Evolutionary conservation across 2,888 invertebrate genomes (phyloP).

Genomic region (Oligia strigilis): DNA sequence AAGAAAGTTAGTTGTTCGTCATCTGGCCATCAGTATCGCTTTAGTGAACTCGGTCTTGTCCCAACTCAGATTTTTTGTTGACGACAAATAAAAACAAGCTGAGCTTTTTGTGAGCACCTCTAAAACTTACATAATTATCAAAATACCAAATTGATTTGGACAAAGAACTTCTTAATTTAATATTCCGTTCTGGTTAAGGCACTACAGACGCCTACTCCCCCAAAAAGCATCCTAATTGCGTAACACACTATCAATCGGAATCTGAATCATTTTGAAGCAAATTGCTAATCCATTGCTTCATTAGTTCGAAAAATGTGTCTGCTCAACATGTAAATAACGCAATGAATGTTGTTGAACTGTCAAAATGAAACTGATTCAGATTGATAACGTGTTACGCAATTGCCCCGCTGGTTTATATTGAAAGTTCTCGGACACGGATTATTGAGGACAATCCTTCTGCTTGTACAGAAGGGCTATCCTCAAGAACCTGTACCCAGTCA

Average conservation of each 20-base stretch:
- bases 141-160: not conserved
- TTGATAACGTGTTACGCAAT: no score
- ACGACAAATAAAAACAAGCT: not conserved
- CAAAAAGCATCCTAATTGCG: no score
- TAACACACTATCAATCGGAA: no score
- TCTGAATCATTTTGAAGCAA: no score
- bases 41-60: slow-evolving; percentile 44
- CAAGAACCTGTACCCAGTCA: not conserved
- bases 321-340: no score
- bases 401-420: no score
- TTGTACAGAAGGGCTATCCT: not conserved
- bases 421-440: not conserved
- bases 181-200: no score
- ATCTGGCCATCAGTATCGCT: slow-evolving; percentile 70
- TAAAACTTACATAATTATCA: not conserved
- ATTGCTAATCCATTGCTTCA: no score
- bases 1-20: slow-evolving; percentile 74
- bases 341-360: no score
- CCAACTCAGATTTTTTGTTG: slow-evolving; percentile 23
- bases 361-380: no score
- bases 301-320: no score
- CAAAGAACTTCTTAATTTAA: not conserved
- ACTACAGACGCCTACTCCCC: no score
- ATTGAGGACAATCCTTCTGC: not conserved
- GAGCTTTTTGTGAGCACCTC: not conserved